phyloP scores from a whole-genome alignment of 2,797 vertebrate species.

The Sibirionetta formosa region DNA sequence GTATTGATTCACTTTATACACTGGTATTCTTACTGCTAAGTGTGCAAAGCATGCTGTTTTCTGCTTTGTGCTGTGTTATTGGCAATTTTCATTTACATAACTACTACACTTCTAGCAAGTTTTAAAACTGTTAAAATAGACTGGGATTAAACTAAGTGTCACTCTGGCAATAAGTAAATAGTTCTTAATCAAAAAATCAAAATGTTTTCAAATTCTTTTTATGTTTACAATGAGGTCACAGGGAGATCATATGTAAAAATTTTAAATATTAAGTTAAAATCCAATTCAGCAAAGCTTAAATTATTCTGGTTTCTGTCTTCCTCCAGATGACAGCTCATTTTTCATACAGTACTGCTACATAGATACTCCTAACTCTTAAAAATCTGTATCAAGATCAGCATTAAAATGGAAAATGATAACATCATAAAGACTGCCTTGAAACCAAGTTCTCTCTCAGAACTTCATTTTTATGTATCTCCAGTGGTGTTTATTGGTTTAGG shows the following conservation, averaged over 20 bases:
- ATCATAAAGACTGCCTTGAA: neutral
- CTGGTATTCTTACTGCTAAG: neutral
- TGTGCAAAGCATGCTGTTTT: neutral
- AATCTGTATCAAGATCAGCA: neutral
- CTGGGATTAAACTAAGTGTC: neutral
- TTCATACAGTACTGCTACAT: neutral
- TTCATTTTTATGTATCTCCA: neutral
- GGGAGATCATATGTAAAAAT: neutral
- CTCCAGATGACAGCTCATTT: slow-evolving; percentile 28
- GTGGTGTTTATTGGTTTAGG: neutral
- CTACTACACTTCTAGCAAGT: neutral
- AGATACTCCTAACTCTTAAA: neutral
- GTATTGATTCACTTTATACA: neutral
- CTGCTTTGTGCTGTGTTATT: neutral
- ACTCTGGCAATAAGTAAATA: neutral
- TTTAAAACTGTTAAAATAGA: neutral
- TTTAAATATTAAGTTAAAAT: neutral
- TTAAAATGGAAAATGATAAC: neutral
- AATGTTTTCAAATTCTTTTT: neutral
- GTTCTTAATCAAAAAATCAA: neutral
- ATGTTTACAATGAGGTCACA: neutral
- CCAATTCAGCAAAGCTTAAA: neutral
- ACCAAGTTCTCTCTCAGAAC: neutral
- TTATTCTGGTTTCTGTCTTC: neutral
- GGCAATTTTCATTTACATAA: neutral